Evolutionary conservation across 1,140 invertebrate species (phyloP), one percentile per base, ranked within the genome.

Genomic region (Subanguina moxae): DNA sequence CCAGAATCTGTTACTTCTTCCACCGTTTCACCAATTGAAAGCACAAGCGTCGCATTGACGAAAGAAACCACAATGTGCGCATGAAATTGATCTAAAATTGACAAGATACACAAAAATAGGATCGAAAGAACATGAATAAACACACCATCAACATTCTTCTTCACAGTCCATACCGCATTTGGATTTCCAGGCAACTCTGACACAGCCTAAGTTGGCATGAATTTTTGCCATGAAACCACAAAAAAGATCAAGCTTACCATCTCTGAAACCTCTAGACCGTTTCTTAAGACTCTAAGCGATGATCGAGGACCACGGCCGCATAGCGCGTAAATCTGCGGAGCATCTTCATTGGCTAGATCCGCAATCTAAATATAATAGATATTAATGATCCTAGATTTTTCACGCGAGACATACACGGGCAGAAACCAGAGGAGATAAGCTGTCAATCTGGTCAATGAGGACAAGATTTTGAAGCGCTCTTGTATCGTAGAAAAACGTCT

Each of bases 41-140:
- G 87, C 67, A 99, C 95, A 73, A 99, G 87, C 28, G 96, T 99
- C 67, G 96, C 96, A 86, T 98, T 99, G 45, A 97, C 90, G 89
- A 99, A 99, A 52, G 95, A 98, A 71, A 99, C 96, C 84, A 99
- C 94, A 87, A 99, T 99, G 86, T 98, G 98, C 52, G 95, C 92
- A 89, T 99, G 96, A 88, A 88, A 97, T 83, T 94, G 90, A 86
- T 96, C 93, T 94, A 88, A 71, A 90, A 90, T 81, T 0, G 11
- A n/a, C 13, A 8, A 9, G 5, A 45, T 63, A 27, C 62, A 73
- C 46, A 0, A 8, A n/a, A 30, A 17, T 62, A 63, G 56, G 8
- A 45, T 8, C 13, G 9, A 1, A 52, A 52, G 3, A 19, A 52
- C 8, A 52, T 3, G 3, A 25, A 52, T 3, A 61, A 28, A 69